Evolutionary conservation across 2,888 invertebrate species (phyloP).

Genomic region (Apoderus coryli): DNA sequence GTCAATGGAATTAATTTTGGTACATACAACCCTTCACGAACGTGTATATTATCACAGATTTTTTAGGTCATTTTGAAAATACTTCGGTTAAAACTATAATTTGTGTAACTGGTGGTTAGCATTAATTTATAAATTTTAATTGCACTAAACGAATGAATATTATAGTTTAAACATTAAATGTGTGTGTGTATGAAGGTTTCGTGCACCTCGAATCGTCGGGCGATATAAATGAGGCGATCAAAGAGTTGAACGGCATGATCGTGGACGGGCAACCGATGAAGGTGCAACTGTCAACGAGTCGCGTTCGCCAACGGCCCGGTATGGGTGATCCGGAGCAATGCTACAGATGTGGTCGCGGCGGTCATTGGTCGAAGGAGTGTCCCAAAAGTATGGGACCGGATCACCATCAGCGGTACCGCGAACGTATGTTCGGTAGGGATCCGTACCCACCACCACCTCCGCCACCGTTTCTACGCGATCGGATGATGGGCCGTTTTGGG

Average conservation of each 20-base stretch:
- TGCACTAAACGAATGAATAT: no score
- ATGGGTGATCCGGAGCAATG: slow-evolving; percentile 96
- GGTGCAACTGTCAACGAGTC: slow-evolving; percentile 87
- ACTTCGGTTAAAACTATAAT: no score
- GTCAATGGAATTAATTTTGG: no score
- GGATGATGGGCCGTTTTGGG: slow-evolving; percentile 84
- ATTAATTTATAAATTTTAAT: no score
- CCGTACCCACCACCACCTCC: slow-evolving; percentile 85
- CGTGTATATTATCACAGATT: no score
- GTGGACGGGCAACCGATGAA: slow-evolving; percentile 88
- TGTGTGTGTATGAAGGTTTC: no score
- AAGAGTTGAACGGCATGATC: slow-evolving; percentile 82
- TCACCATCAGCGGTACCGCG: slow-evolving; percentile 66
- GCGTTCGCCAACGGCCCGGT: slow-evolving; percentile 86
- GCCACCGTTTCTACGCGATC: slow-evolving; percentile 79
- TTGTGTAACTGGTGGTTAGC: no score
- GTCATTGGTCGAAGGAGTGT: slow-evolving; percentile 95
- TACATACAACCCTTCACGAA: no score
- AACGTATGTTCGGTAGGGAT: slow-evolving; percentile 77
- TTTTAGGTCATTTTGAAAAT: no score
- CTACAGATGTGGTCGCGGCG: slow-evolving; percentile 87
- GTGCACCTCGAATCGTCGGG: slow-evolving; percentile 89
- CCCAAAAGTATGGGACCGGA: slow-evolving; percentile 65
- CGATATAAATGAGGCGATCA: slow-evolving; percentile 81
- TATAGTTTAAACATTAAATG: no score